Base-by-base conservation (phyloP, 1,140 invertebrate genomes). In the Parapsyche elsis region DNA sequence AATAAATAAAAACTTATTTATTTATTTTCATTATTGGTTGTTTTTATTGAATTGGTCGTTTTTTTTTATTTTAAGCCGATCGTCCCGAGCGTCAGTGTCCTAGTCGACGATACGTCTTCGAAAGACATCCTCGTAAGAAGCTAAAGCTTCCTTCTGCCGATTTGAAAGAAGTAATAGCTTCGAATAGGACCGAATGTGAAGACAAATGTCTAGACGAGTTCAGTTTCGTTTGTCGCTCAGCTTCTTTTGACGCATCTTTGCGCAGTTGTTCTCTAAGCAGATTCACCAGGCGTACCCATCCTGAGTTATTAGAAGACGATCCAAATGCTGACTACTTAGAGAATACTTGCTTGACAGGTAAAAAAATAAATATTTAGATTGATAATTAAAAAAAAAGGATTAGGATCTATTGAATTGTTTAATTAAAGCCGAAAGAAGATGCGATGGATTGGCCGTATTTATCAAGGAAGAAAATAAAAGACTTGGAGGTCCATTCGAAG, bases 141-240 rank as follows among this genome's bases (percentile, higher is more conserved):
- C 85, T 96, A 57, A 95, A 95, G 84, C 88, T 95, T 44, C 93
- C 94, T 12, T 86, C 92, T 46, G 92, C 93, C 9, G 94, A 95
- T 85, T 89, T 95, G 2, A 96, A 95, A 85, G 94, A 96, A 88
- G 90, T 94, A 44, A 93, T 93, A 64, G 92, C 94, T 0, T 90
- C 92, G 0, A 97, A 97, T 86, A 90, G 95, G 74, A 96, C 94
- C 1, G 95, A 97, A 84, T 97, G 96, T 83, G 95, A 97, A 87
- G 95, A 97, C 84, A 95, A 95, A 84, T 97, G 96, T 85, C 87
- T 97, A 57, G 95, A 95, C 84, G 96, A 97, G 86, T 96, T 95
- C 84, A 94, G 92, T 73, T 95, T 96, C 84, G 93, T 96, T 0
- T 97, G 96, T 84, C 92, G 96, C 26, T 96, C 95, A 0, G 95